Evolutionary conservation across 2,888 invertebrate species (phyloP).

Genomic region (Siphonodentalium dalli): DNA sequence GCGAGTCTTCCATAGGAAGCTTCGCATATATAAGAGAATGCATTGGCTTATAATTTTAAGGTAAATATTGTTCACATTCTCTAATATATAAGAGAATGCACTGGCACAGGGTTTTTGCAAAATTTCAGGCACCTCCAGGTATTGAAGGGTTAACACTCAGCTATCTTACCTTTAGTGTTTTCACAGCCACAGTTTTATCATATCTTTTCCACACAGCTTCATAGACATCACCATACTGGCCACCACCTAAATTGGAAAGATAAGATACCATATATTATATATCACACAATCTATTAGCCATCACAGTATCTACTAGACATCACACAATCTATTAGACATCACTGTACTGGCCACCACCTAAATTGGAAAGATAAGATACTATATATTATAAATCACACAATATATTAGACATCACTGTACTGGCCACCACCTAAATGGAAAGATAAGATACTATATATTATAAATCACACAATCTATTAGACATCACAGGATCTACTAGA

Average conservation of each 20-base stretch:
- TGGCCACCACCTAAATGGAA: no score
- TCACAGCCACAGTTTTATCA: slow-evolving; percentile 97
- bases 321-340: background rate
- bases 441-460: background rate
- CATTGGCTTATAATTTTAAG: no score
- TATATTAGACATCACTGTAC: background rate
- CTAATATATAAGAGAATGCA: no score
- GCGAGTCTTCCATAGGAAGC: no score
- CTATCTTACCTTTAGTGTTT: slow-evolving; percentile 82
- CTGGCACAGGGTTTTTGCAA: no score
- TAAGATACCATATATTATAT: background rate
- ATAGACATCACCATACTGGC: slow-evolving; percentile 85
- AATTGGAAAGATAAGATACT: slow-evolving; percentile 30
- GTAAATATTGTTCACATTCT: no score
- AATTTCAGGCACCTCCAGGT: no score
- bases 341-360: slow-evolving; percentile 76
- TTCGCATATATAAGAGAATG: no score
- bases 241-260: slow-evolving; percentile 76
- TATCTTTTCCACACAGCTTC: slow-evolving; percentile 95
- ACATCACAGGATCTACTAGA: background rate
- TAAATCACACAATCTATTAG: slow-evolving; percentile 31
- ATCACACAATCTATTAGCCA: background rate
- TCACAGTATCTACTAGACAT: background rate
- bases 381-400: background rate
- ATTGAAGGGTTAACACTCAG: background rate